Evolutionary conservation across 2,888 invertebrate species (phyloP).

Genomic region (Bhutanitis thaidina): DNA sequence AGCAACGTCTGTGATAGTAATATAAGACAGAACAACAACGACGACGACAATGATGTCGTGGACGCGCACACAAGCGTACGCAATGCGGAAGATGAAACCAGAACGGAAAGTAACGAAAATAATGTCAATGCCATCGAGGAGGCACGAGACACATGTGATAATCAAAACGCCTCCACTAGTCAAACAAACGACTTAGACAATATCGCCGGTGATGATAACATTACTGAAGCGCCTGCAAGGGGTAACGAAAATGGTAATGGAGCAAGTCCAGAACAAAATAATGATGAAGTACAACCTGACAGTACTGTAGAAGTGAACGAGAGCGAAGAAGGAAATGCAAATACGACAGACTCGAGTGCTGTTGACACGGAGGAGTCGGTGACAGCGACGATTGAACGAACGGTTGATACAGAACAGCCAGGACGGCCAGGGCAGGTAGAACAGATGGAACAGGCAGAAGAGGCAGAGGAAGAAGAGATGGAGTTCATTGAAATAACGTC

Average conservation of each 20-base stretch:
- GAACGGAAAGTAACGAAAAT: slow-evolving; percentile 24
- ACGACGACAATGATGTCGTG: slow-evolving; percentile 73
- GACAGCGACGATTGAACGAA: slow-evolving; percentile 7
- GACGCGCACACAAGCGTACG: slow-evolving; percentile 42
- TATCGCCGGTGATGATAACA: background rate
- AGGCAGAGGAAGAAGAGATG: slow-evolving; percentile 28
- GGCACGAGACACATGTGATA: slow-evolving; percentile 46
- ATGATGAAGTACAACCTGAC: slow-evolving; percentile 3
- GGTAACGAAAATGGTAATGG: slow-evolving; percentile 3
- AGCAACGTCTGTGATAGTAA: slow-evolving; percentile 74
- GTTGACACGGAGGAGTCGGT: slow-evolving; percentile 18
- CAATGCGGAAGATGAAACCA: slow-evolving; percentile 21
- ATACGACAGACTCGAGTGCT: slow-evolving; percentile 15
- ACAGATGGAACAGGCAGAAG: slow-evolving; percentile 14
- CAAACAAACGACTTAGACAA: slow-evolving; percentile 31
- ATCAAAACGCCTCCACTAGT: slow-evolving; percentile 43
- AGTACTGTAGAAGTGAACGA: slow-evolving; percentile 12
- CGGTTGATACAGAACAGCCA: too few relatives aligned
- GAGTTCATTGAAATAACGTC: slow-evolving; percentile 28
- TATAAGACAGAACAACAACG: slow-evolving; percentile 58
- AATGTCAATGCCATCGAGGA: slow-evolving; percentile 19
- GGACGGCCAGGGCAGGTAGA: slow-evolving; percentile 25
- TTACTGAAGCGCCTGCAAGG: background rate
- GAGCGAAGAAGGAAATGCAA: slow-evolving; percentile 10
- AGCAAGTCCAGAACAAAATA: background rate